Conservation (phyloP, 2,888 invertebrate genomes). For the Caenorhabditis panamensis region DNA sequence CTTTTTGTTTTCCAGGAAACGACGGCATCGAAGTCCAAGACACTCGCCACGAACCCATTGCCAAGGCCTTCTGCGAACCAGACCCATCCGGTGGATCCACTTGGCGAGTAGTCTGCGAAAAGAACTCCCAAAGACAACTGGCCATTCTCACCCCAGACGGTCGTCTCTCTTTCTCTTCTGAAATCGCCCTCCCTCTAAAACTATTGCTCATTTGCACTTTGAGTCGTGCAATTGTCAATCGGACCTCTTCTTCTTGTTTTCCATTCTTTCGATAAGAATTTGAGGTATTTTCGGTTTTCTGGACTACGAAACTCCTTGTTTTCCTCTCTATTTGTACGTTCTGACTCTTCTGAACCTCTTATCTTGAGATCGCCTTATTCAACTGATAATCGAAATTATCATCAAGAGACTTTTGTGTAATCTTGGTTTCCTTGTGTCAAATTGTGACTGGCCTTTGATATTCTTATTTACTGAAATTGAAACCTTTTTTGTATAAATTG, state of each 20-base stretch:
- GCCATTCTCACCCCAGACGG: slow-evolving; percentile 52
- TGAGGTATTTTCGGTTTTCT: slow-evolving; percentile 7
- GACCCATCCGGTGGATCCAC: slow-evolving; percentile 52
- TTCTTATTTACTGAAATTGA: background rate
- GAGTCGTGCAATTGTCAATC: slow-evolving; percentile 49
- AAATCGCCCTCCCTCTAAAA: slow-evolving; percentile 60
- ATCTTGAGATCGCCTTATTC: slow-evolving; percentile 49
- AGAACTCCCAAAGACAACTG: slow-evolving; percentile 55
- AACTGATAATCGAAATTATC: slow-evolving; percentile 57
- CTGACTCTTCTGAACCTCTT: slow-evolving; percentile 42
- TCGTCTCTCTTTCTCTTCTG: slow-evolving; percentile 47
- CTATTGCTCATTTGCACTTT: slow-evolving; percentile 57
- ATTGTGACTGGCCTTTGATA: too few relatives aligned
- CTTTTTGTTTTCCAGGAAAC: slow-evolving; percentile 23
- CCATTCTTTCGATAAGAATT: slow-evolving; percentile 59
- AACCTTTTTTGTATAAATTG: slow-evolving; percentile 1
- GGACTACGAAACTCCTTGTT: background rate
- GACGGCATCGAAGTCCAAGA: slow-evolving; percentile 61
- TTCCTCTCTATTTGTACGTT: background rate
- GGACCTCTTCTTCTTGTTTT: slow-evolving; percentile 59
- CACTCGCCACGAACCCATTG: slow-evolving; percentile 58
- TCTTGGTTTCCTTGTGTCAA: background rate
- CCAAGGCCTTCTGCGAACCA: slow-evolving; percentile 58
- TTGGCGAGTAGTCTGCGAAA: slow-evolving; percentile 61
- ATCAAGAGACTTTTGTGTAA: slow-evolving; percentile 54